phyloP scores from a whole-genome alignment of 2,797 vertebrate species.

The Knipowitschia caucasica region DNA sequence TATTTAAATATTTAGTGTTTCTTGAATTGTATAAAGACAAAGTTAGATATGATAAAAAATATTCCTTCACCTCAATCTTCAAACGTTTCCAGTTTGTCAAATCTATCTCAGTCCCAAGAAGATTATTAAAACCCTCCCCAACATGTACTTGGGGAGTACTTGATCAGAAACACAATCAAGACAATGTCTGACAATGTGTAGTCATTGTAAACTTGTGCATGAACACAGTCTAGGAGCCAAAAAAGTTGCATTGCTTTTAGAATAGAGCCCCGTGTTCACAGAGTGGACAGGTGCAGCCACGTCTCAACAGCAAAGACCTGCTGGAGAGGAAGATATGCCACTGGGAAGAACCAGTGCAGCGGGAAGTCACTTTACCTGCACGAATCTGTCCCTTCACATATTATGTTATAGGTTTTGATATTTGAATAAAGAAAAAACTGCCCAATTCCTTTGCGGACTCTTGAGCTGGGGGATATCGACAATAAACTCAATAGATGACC shows the following conservation, averaged over 20 bases:
- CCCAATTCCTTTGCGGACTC: conserved; percentile 57
- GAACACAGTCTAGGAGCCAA: not conserved
- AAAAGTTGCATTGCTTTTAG: not conserved
- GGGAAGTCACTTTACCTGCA: conserved; percentile 33
- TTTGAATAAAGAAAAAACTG: conserved; percentile 44
- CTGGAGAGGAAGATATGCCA: conserved; percentile 35
- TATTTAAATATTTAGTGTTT: conserved; percentile 74
- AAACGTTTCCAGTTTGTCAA: conserved; percentile 51
- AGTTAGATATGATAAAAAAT: conserved; percentile 59
- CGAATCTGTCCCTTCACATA: conserved; percentile 59
- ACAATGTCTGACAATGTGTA: too few relatives aligned
- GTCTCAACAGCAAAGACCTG: conserved; percentile 3
- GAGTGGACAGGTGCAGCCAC: conserved; percentile 1
- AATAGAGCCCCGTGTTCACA: conserved; percentile 1
- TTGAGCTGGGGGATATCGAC: conserved; percentile 54
- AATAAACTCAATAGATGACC: conserved; percentile 64
- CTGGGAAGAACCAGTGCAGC: conserved; percentile 17
- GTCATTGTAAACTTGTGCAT: not conserved
- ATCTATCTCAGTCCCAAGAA: conserved; percentile 14
- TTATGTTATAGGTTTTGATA: conserved; percentile 42
- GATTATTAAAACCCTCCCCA: conserved; percentile 44
- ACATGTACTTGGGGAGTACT: conserved; percentile 13
- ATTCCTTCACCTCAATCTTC: conserved; percentile 54
- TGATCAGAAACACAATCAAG: not conserved
- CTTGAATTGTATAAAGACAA: conserved; percentile 71